Percentiles rank a stretch among this genome's conserved stretches.
Conservation (phyloP, 37 sponge, comb jelly and placozoan genomes). For the Cladorhizidae sp. region DNA sequence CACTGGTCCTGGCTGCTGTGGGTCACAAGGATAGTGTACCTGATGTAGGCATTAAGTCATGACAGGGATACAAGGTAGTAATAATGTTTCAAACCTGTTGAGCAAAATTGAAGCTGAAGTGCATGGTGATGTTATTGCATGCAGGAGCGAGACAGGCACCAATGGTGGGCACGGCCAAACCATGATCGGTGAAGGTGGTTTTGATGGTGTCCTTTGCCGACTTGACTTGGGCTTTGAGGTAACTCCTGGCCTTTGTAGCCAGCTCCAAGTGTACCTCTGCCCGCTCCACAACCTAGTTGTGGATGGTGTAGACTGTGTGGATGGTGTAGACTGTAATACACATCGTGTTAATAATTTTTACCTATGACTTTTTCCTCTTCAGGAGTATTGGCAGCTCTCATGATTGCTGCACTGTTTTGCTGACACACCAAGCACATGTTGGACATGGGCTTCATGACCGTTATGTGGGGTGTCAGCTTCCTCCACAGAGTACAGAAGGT, state of each 20-base stretch:
- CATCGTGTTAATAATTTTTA: background rate
- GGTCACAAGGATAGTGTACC: too few species aligned
- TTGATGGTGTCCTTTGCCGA: background rate
- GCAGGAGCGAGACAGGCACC: too few species aligned
- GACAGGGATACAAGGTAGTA: background rate
- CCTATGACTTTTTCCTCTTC: slow-evolving; percentile 30
- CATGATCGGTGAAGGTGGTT: background rate
- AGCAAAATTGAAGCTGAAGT: too few species aligned
- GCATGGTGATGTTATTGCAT: too few species aligned
- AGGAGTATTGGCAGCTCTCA: too few species aligned
- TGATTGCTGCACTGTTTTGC: too few species aligned
- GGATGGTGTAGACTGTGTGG: background rate
- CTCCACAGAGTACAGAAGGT: slow-evolving; percentile 45
- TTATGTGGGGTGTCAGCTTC: too few species aligned
- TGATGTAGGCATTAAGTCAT: background rate
- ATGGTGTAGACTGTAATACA: too few species aligned
- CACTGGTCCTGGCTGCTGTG: too few species aligned
- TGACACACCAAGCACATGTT: too few species aligned
- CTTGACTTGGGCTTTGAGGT: slow-evolving; percentile 9
- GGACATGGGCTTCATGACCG: too few species aligned
- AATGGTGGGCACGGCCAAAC: background rate
- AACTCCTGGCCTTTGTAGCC: too few species aligned
- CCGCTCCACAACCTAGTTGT: background rate
- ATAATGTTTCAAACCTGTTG: slow-evolving; percentile 34
- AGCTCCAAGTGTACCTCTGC: slow-evolving; percentile 55